Conservation (phyloP, 1,140 invertebrate genomes). For the Bombus cullumanus region DNA sequence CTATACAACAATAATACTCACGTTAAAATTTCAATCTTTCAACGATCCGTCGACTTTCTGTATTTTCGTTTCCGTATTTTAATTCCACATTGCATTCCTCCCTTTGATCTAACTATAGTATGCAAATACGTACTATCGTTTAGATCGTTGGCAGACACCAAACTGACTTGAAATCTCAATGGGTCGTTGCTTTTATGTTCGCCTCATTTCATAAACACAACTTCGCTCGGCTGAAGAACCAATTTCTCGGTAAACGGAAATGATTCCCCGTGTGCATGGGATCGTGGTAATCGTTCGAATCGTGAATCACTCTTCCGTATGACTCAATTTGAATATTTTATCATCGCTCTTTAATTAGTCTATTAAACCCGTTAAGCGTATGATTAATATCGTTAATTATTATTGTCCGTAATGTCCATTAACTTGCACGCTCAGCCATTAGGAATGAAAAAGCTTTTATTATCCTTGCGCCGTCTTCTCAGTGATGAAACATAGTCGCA, state of each 20-base stretch:
- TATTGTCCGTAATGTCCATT: too few relatives aligned
- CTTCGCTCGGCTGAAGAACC: neutral
- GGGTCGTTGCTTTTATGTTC: neutral
- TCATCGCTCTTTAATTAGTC: too few relatives aligned
- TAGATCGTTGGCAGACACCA: neutral
- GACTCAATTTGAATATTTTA: neutral
- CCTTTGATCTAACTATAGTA: neutral
- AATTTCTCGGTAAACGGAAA: constrained; percentile 20
- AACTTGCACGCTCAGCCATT: too few relatives aligned
- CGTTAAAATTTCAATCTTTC: neutral
- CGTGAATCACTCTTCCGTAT: neutral
- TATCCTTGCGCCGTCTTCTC: too few relatives aligned
- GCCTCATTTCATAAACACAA: constrained; percentile 12
- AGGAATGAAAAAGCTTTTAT: too few relatives aligned
- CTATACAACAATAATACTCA: too few relatives aligned
- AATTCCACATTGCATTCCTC: neutral
- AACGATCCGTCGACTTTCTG: neutral
- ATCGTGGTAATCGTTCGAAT: neutral
- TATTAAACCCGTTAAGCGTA: too few relatives aligned
- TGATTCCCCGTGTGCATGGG: neutral
- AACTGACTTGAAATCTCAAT: constrained; percentile 1
- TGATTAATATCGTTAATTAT: too few relatives aligned
- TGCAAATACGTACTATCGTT: neutral
- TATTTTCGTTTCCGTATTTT: neutral
- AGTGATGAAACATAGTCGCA: too few relatives aligned